These are phyloP conservation scores for Gambusia holbrooki DNA, from an alignment of 2,113 vertebrate genomes.

Conservation along the genomic window DNA sequence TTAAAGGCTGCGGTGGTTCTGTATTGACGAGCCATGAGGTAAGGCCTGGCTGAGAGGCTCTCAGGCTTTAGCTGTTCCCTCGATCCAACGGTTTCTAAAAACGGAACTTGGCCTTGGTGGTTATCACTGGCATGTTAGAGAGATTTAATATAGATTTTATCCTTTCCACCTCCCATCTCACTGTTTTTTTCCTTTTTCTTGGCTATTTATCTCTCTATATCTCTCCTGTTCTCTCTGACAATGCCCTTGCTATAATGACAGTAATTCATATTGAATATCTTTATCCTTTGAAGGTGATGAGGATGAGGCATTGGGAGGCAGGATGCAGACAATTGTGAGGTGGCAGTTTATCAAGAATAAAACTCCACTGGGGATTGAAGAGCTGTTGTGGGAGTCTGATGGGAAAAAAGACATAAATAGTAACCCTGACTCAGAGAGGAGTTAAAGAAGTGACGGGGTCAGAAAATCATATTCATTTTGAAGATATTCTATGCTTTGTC, in stretches of 20 bases:
- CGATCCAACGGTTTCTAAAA: constrained; percentile 72
- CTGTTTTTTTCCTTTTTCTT: constrained; percentile 36
- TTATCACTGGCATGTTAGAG: constrained; percentile 69
- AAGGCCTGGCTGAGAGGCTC: constrained; percentile 61
- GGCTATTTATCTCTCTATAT: constrained; percentile 56
- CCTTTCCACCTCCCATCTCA: constrained; percentile 62
- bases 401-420: constrained; percentile 1
- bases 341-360: constrained; percentile 56
- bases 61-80: constrained; percentile 66
- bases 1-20: constrained; percentile 36
- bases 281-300: constrained; percentile 63
- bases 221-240: constrained; percentile 37
- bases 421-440: not conserved
- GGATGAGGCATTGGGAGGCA: constrained; percentile 45
- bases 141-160: constrained; percentile 78
- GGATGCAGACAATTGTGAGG: constrained; percentile 61
- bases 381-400: constrained; percentile 9
- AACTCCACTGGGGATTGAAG: constrained; percentile 16
- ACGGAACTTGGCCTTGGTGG: constrained; percentile 66
- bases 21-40: constrained; percentile 66
- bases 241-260: constrained; percentile 73
- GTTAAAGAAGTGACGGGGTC: constrained; percentile 37
- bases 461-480: constrained; percentile 22
- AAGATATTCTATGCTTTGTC: too few relatives aligned
- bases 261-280: constrained; percentile 75